Conservation (phyloP, 2,113 vertebrate genomes). For the Tachysurus fulvidraco region DNA sequence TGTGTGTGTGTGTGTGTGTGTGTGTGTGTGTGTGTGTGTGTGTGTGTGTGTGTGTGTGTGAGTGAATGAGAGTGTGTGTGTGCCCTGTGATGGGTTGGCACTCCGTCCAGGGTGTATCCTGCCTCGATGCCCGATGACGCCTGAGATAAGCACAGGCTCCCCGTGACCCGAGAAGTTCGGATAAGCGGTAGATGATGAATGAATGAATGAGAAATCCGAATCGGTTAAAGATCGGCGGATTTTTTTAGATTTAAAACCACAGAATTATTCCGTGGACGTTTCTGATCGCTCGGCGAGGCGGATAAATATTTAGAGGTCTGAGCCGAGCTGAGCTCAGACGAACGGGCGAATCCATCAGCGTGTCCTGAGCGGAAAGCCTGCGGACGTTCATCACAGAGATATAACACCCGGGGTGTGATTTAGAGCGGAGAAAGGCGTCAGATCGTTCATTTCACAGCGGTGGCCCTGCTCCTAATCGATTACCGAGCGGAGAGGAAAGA, state of each 20-base stretch:
- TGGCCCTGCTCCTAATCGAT: constrained; percentile 53
- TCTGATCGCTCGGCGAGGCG: background rate
- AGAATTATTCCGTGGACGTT: background rate
- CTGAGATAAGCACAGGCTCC: too few relatives aligned
- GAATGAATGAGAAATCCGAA: too few relatives aligned
- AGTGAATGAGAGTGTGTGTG: too few relatives aligned
- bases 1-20: too few relatives aligned
- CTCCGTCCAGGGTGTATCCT: too few relatives aligned
- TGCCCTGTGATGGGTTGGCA: too few relatives aligned
- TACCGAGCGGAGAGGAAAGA: constrained; percentile 41
- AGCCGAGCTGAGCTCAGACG: constrained; percentile 25
- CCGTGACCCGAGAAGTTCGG: too few relatives aligned
- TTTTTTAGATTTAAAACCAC: background rate
- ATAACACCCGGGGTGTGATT: constrained; percentile 53
- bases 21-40: too few relatives aligned
- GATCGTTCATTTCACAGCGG: constrained; percentile 49
- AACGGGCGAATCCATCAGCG: constrained; percentile 36
- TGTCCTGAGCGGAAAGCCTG: constrained; percentile 27
- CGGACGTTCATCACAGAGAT: constrained; percentile 54
- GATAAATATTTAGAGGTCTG: constrained; percentile 10
- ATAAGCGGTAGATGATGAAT: too few relatives aligned
- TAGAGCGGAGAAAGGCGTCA: constrained; percentile 32
- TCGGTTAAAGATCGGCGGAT: background rate
- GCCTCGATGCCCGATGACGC: too few relatives aligned
- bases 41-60: too few relatives aligned